These are phyloP conservation scores for Drosophila melanosoma DNA, from an alignment of 2,888 invertebrate species.

Conservation along the genomic window DNA sequence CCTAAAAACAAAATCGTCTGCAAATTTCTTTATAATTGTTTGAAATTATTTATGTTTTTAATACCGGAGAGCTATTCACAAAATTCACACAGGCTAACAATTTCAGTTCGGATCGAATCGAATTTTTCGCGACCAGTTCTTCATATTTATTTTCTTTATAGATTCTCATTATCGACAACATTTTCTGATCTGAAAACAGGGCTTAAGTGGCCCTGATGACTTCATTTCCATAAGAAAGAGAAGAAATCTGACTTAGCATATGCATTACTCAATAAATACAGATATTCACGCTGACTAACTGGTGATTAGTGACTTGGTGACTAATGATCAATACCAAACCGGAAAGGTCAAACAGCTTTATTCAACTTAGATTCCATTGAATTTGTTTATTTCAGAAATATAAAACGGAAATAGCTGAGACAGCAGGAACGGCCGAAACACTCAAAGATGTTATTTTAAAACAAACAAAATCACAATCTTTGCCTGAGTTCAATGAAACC, in stretches of 20 bases:
- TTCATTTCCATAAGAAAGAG: not conserved
- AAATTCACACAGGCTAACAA: not conserved
- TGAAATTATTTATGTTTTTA: not conserved
- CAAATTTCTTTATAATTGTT: not conserved
- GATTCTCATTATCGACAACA: not conserved
- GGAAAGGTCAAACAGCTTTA: not conserved
- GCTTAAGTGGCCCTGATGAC: not conserved
- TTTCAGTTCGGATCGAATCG: not conserved
- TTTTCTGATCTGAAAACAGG: not conserved
- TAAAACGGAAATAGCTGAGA: conserved; percentile 63
- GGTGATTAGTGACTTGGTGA: not conserved
- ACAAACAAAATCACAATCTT: conserved; percentile 67
- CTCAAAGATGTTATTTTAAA: conserved; percentile 71
- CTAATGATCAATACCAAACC: not conserved
- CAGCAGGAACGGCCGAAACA: conserved; percentile 50
- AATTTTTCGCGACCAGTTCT: not conserved
- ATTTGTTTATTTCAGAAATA: conserved; percentile 51
- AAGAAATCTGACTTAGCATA: not conserved
- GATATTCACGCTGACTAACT: not conserved
- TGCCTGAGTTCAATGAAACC: conserved; percentile 63
- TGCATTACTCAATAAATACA: not conserved
- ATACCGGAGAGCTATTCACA: not conserved
- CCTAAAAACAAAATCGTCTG: not conserved
- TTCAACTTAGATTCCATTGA: not conserved
- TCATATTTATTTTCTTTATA: not conserved